phyloP scores from a whole-genome alignment of 1,140 invertebrate genomes.

The Parapsyche elsis region DNA sequence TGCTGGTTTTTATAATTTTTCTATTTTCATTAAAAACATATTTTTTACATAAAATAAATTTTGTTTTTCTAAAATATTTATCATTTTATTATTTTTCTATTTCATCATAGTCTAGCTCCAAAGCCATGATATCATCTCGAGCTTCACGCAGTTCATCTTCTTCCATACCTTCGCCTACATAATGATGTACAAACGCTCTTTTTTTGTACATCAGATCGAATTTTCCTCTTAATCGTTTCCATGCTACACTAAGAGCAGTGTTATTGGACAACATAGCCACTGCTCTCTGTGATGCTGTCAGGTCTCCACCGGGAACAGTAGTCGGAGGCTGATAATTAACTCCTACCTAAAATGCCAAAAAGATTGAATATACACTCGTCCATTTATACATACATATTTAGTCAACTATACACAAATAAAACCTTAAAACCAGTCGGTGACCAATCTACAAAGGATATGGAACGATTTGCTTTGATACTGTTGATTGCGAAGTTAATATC shows the following conservation, averaged over 20 bases:
- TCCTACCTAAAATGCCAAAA: slow-evolving; percentile 64
- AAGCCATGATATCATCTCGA: slow-evolving; percentile 84
- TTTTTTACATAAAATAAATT: background rate
- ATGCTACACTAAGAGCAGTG: slow-evolving; percentile 88
- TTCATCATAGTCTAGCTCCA: slow-evolving; percentile 80
- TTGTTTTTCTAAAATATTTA: background rate
- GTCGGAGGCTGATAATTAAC: slow-evolving; percentile 90
- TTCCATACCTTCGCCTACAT: slow-evolving; percentile 82
- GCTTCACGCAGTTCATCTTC: slow-evolving; percentile 87
- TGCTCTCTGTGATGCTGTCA: slow-evolving; percentile 85
- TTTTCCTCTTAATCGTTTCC: slow-evolving; percentile 83
- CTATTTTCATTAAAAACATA: slow-evolving; percentile 12
- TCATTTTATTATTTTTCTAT: slow-evolving; percentile 62
- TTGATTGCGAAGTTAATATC: slow-evolving; percentile 90
- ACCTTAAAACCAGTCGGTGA: slow-evolving; percentile 83
- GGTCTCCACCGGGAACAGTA: slow-evolving; percentile 81
- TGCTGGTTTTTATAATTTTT: slow-evolving; percentile 29
- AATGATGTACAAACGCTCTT: slow-evolving; percentile 82
- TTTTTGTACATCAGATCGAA: slow-evolving; percentile 86
- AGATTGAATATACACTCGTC: too few relatives aligned
- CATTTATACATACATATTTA: too few relatives aligned
- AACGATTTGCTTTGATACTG: slow-evolving; percentile 87
- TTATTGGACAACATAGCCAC: slow-evolving; percentile 91
- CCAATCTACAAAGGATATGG: slow-evolving; percentile 86
- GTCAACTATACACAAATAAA: background rate